phyloP scores from a whole-genome alignment of 1,140 invertebrate species.

The Cherax destructor region DNA sequence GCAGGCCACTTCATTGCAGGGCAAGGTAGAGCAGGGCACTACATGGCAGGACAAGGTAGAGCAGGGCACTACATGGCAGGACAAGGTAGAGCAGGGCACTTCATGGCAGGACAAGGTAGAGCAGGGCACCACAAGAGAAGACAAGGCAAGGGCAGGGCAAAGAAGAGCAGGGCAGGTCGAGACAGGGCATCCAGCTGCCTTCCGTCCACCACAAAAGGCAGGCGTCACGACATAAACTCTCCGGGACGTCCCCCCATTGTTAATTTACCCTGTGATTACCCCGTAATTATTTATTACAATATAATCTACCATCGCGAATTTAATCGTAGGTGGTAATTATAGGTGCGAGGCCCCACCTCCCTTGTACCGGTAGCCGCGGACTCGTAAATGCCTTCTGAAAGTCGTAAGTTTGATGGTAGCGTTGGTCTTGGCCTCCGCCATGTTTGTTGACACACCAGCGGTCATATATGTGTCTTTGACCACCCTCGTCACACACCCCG shows the following conservation, averaged over 20 bases:
- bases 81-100: no score
- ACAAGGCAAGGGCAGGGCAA: background rate
- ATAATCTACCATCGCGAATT: constrained; percentile 46
- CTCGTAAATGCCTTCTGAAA: constrained; percentile 34
- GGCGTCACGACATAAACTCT: background rate
- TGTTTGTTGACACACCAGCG: constrained; percentile 28
- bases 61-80: no score
- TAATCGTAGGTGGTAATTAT: constrained; percentile 45
- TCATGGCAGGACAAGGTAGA: no score
- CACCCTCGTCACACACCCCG: background rate
- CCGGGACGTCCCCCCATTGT: constrained; percentile 22
- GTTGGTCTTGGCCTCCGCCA: constrained; percentile 25
- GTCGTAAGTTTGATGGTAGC: background rate
- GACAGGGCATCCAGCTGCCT: background rate
- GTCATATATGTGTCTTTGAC: constrained; percentile 16
- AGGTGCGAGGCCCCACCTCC: constrained; percentile 17
- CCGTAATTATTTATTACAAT: constrained; percentile 37
- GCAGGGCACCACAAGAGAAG: background rate
- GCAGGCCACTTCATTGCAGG: no score
- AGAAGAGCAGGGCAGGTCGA: background rate
- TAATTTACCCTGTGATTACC: constrained; percentile 49
- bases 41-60: no score
- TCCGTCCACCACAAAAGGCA: background rate
- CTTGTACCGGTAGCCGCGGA: constrained; percentile 20
- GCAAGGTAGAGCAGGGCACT: no score